phyloP scores from a whole-genome alignment of 2,113 vertebrate species.

The Toxostoma redivivum region DNA sequence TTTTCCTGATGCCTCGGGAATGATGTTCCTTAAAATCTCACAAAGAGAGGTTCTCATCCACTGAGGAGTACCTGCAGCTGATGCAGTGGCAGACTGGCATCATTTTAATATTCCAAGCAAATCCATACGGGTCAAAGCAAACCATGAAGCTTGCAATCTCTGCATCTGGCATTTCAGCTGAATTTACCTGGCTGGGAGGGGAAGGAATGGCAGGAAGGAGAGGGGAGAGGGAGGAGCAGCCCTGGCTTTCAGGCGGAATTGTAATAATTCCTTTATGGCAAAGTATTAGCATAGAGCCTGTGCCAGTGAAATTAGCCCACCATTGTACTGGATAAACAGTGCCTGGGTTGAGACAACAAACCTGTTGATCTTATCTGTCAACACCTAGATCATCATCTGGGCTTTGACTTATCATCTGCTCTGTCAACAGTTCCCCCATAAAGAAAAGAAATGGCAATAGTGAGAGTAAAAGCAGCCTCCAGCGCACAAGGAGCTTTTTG shows the following conservation, averaged over 20 bases:
- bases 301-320: constrained; percentile 1
- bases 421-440: neutral
- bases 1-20: neutral
- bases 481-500: neutral
- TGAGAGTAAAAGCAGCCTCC: neutral
- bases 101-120: neutral
- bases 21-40: neutral
- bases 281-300: neutral
- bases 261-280: neutral
- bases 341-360: constrained; percentile 12
- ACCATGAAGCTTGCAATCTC: neutral
- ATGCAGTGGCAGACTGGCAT: neutral
- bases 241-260: neutral
- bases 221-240: neutral
- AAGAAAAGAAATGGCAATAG: constrained; percentile 2
- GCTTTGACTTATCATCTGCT: neutral
- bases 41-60: neutral
- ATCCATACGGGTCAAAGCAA: neutral
- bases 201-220: neutral
- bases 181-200: neutral
- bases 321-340: neutral
- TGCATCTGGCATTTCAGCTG: neutral
- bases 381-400: neutral
- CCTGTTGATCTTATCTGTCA: constrained; percentile 26
- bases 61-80: neutral